Evolutionary conservation across 1,140 invertebrate genomes (phyloP).

Genomic region (Saccostrea cuccullata): DNA sequence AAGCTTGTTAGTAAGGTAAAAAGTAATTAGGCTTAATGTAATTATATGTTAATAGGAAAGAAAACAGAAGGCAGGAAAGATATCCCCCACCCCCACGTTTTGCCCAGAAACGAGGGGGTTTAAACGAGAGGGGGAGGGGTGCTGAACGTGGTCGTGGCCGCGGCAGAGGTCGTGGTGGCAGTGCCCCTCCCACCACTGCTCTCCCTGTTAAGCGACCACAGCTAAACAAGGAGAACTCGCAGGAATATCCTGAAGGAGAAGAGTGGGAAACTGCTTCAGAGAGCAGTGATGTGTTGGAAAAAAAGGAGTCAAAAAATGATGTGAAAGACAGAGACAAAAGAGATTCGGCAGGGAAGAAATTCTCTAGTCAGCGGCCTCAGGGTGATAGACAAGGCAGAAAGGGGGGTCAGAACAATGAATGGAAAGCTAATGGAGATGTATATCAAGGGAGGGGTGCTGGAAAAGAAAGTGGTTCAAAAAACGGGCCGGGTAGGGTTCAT

Average conservation of each 20-base stretch:
- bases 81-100: slow-evolving; percentile 69
- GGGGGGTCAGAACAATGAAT: slow-evolving; percentile 49
- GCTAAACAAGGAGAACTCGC: slow-evolving; percentile 78
- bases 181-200: slow-evolving; percentile 57
- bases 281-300: slow-evolving; percentile 80
- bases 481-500: slow-evolving; percentile 70
- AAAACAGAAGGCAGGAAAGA: slow-evolving; percentile 69
- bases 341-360: slow-evolving; percentile 74
- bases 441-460: slow-evolving; percentile 56
- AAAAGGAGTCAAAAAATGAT: slow-evolving; percentile 73
- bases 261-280: slow-evolving; percentile 84
- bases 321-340: slow-evolving; percentile 70
- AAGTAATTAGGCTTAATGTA: neutral
- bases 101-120: slow-evolving; percentile 67
- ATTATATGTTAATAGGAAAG: slow-evolving; percentile 54
- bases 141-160: slow-evolving; percentile 64
- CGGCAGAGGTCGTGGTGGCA: slow-evolving; percentile 73
- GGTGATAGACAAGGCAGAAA: slow-evolving; percentile 74
- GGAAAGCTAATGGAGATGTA: slow-evolving; percentile 49
- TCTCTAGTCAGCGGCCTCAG: slow-evolving; percentile 76
- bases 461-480: slow-evolving; percentile 74
- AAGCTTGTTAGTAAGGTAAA: too few relatives aligned
- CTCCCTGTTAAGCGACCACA: slow-evolving; percentile 66
- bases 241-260: slow-evolving; percentile 80
- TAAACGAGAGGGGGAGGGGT: slow-evolving; percentile 64